Percentiles rank a stretch among this genome's conserved stretches.
Evolutionary conservation across 2,113 vertebrate genomes (phyloP).

Genomic region (Equus przewalskii): DNA sequence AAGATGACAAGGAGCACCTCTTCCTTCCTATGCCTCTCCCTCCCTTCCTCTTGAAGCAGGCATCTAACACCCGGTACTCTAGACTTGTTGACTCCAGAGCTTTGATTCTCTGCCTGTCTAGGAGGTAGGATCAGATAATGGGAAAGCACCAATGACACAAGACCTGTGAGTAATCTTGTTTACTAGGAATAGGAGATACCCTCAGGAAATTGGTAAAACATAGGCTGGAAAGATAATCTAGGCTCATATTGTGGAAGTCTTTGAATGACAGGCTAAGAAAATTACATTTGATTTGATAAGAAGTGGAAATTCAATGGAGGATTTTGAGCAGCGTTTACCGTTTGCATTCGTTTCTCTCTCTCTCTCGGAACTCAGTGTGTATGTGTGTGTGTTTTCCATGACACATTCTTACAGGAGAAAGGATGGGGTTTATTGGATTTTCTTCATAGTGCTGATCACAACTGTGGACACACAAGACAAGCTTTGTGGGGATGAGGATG

Average conservation of each 20-base stretch:
- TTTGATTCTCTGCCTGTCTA: not conserved
- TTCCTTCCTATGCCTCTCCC: not conserved
- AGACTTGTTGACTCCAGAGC: not conserved
- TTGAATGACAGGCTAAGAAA: not conserved
- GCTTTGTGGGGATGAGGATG: not conserved
- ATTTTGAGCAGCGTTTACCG: not conserved
- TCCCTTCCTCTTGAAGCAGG: not conserved
- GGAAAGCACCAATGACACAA: not conserved
- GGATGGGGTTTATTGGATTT: not conserved
- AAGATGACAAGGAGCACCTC: not conserved
- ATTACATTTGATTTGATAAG: conserved; percentile 7
- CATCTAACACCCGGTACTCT: not conserved
- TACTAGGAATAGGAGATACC: not conserved
- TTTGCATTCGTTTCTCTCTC: not conserved
- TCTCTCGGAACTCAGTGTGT: not conserved
- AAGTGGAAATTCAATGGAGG: not conserved
- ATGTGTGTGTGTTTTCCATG: not conserved
- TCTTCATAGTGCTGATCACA: not conserved
- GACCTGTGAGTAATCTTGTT: not conserved
- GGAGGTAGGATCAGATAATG: not conserved
- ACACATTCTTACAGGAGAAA: not conserved
- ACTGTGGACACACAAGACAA: not conserved
- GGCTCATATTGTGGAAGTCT: not conserved
- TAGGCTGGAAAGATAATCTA: not conserved
- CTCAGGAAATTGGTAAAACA: not conserved